Base-by-base conservation (phyloP, 2,797 vertebrate species). In the Enteromius viviparus region DNA sequence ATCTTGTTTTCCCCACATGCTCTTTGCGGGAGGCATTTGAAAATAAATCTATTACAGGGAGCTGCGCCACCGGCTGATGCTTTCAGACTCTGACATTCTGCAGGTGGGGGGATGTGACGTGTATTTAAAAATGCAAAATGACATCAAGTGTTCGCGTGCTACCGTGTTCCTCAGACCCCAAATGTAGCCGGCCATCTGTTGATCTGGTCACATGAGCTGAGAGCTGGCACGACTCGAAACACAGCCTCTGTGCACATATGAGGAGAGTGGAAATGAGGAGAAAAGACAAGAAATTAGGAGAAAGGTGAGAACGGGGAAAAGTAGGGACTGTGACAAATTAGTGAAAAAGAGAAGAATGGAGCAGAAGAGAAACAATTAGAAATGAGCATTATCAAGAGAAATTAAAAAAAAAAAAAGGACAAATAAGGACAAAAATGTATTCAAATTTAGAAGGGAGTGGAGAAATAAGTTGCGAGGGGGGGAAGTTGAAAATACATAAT, bases 141-240 rank as follows among this genome's bases (percentile, higher is more conserved):
- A 93, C 92, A 93, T 94, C 91, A 93, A 94, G 92, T 93, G 93
- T 93, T 93, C 92, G 90, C 83, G 84, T 89, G 72, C 87, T 90
- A 77, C 86, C 90, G 90, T 91, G 91, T 93, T 93, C 91, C 89
- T 89, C 90, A 91, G 92, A 93, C 91, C 91, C 86, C 75, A 62
- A 89, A 87, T 86, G 88, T 89, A 92, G 91, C 92, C 86, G 91
- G 91, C 95, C 95, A 95, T 95, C 94, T 95, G 95, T 93, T 95
- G 91, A 91, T 90, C 91, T 92, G 94, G 94, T 95, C 95, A 94
- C 94, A 95, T 95, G 91, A 89, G 90, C 89, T 91, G 94, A 91
- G 90, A 90, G 89, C 94, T 96, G 95, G 95, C 96, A 96, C 94
- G 85, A 93, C 93, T 95, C 45, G 45, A 91, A 90, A 93, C 94